Evolutionary conservation across 2,888 invertebrate species (phyloP), one percentile per base, ranked within the genome.

Genomic region (Noctua janthe): DNA sequence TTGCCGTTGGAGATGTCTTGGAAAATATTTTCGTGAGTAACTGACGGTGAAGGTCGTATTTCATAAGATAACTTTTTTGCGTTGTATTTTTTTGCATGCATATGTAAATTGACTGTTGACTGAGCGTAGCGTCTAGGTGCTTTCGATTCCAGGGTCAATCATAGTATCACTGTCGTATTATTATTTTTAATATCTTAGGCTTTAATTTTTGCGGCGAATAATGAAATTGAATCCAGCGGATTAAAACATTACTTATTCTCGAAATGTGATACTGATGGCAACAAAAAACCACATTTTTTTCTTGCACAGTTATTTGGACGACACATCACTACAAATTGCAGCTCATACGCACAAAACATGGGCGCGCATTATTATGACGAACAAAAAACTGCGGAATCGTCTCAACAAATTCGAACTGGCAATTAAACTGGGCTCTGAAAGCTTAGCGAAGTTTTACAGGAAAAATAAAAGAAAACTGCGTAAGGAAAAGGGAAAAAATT

Each of bases 1-100:
- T 92, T 97, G 89, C 97, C 97, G 43, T 89, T 97, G 87, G 97
- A 97, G 86, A 89, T 97, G 86, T 94, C 94, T 81, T 97, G 96
- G 96, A 94, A 91, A 90, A 96, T 97, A 95, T 96, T 97, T 90
- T 93, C 94, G 97, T 97, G 91, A 96, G 97, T 96, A 86, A 75
- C 86, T 77, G 80, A 64, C 76, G 73, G 86, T 76, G 78, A 77
- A 88, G 64, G 66, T 66, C 78, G 66, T 76, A 74, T 84, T 89
- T 91, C 83, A 83, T 69, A 79, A 76, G 74, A 80, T 85, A 86
- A 85, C 82, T 62, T 51, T 51, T 71, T 64, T 77, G 39, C 11
- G 35, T n/a, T 49, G 29, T 69, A 6, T 43, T 49, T 43, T 78
- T 59, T 62, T 39, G 20, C 15, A 17, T 56, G 20, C 0, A 7